Evolutionary conservation across 2,888 invertebrate species (phyloP), one percentile per base, ranked within the genome.

Genomic region (Prenolepis imparis): DNA sequence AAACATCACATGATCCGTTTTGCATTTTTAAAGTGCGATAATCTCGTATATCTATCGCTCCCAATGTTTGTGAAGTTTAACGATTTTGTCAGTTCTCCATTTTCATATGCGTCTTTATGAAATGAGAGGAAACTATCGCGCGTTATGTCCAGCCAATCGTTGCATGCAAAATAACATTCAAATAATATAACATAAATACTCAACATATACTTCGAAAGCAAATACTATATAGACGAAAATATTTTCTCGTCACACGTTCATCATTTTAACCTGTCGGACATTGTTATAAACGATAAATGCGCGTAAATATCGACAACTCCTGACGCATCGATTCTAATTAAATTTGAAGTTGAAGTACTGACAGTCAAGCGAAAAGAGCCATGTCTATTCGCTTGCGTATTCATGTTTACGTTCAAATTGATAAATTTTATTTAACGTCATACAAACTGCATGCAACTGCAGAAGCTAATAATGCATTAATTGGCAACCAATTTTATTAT

Each of bases 261-360:
- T 67, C 41, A 39, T 52, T 48, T 66, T 67, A 55, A 41, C 15
- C 39, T 11, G 6, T 75, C 74, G 52, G 36, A 82, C 84, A 83
- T 90, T 84, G 86, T 80, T 83, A 80, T 86, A 81, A 83, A 82
- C 80, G 85, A 84, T 84, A 85, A 90, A 84, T 70, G 70, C 68
- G 80, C 72, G 83, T 77, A 61, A 77, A 64, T 84, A 88, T 88
- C 82, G 87, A 84, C 85, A 85, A 57, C 64, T 72, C 68, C 80
- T 81, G 21, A 18, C 72, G 82, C 80, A 84, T 84, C 70, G 85
- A 74, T 83, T 91, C 87, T 90, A 91, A 91, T 91, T 88, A 87
- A 90, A 81, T 85, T 90, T 66, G 24, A 75, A 75, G 44, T 36
- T 48, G 66, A 66, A 66, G 32, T 74, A 91, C 91, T 88, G 91